These are phyloP conservation scores for Carettochelys insculpta DNA, from an alignment of 2,113 vertebrate species.

Conservation along the genomic window DNA sequence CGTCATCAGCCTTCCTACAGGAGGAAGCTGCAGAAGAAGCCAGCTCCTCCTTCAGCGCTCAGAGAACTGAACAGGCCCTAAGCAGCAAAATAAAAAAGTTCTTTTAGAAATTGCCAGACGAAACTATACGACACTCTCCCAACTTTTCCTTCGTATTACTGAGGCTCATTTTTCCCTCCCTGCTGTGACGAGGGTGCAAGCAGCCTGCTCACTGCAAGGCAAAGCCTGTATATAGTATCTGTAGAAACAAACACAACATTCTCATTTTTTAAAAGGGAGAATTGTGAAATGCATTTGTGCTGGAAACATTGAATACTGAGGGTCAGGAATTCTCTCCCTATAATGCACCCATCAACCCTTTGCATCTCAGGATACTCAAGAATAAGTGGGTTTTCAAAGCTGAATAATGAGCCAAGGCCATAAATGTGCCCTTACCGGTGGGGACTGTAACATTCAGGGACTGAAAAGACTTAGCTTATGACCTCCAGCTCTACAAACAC, in stretches of 20 bases:
- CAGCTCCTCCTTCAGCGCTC: neutral
- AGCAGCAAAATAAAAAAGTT: neutral
- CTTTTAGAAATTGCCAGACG: neutral
- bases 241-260: constrained; percentile 20
- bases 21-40: neutral
- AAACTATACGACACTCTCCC: constrained; percentile 29
- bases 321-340: neutral
- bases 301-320: constrained; percentile 37
- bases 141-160: constrained; percentile 50
- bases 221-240: constrained; percentile 45
- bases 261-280: constrained; percentile 34
- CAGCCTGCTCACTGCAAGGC: constrained; percentile 52
- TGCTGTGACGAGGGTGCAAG: constrained; percentile 33
- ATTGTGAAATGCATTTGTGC: constrained; percentile 39
- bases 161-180: constrained; percentile 12
- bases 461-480: neutral
- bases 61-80: neutral
- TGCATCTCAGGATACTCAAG: constrained; percentile 2
- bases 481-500: neutral
- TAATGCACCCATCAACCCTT: constrained; percentile 32
- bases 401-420: neutral
- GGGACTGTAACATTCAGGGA: neutral
- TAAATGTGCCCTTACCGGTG: neutral
- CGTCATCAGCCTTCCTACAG: constrained; percentile 24
- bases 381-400: constrained; percentile 4